Percentiles rank a stretch among this genome's conserved stretches.
phyloP scores from a whole-genome alignment of 2,113 vertebrate genomes.

The Leucopsar rothschildi region DNA sequence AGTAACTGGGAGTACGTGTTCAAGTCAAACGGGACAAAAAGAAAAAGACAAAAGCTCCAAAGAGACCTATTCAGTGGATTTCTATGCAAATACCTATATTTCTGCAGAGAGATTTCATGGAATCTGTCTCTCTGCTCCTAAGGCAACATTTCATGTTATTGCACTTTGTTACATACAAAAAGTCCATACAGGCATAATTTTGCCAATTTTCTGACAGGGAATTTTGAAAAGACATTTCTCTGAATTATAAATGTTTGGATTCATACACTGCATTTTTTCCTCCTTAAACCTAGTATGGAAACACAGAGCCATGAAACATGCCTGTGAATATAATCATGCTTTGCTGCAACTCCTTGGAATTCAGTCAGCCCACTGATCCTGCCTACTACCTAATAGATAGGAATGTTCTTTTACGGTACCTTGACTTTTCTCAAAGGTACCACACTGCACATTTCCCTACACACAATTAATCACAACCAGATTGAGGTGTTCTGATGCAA shows the following conservation, averaged over 20 bases:
- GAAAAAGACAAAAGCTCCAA: background rate
- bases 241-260: background rate
- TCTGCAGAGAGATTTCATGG: constrained; percentile 6
- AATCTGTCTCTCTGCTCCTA: constrained; percentile 19
- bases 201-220: background rate
- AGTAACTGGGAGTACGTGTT: rapidly evolving
- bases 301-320: background rate
- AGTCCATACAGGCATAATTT: background rate
- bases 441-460: background rate
- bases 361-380: background rate
- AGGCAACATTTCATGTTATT: constrained; percentile 33
- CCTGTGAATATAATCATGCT: background rate
- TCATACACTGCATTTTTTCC: background rate
- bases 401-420: background rate
- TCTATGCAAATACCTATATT: background rate
- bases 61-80: background rate
- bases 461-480: background rate
- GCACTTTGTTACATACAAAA: constrained; percentile 17
- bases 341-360: background rate
- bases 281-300: background rate
- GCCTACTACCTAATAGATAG: background rate
- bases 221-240: background rate
- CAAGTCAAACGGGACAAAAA: background rate
- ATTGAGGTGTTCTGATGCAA: background rate
- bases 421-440: background rate